A percentile compares a stretch with the other conserved stretches of the same genome.
These are phyloP conservation scores for Goniozus legneri DNA, from an alignment of 1,140 invertebrate species.

Conservation along the genomic window DNA sequence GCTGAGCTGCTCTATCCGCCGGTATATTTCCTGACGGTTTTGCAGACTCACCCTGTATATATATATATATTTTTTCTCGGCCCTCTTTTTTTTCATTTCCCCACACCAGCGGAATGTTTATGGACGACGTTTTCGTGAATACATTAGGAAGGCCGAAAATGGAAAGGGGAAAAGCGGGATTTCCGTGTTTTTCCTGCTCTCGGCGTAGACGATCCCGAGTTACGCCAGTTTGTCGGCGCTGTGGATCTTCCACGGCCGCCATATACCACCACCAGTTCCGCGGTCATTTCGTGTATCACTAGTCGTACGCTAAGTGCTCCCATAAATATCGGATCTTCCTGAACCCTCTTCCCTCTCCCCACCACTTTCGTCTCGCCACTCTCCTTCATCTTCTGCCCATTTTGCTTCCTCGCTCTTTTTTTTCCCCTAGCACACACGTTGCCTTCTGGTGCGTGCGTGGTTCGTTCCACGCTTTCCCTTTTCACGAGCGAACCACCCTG, in stretches of 20 bases:
- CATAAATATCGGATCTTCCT: slow-evolving; percentile 41
- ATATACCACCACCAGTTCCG: not conserved
- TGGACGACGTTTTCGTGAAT: too few relatives aligned
- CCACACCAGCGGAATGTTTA: too few relatives aligned
- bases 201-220: not conserved
- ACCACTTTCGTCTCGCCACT: slow-evolving; percentile 1
- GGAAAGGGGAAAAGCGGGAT: too few relatives aligned
- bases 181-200: not conserved
- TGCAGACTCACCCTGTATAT: too few relatives aligned
- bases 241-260: not conserved
- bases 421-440: not conserved
- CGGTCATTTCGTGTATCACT: slow-evolving; percentile 29
- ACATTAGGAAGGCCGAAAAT: too few relatives aligned
- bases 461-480: slow-evolving; percentile 2
- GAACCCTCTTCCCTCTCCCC: slow-evolving; percentile 20
- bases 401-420: not conserved
- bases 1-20: too few relatives aligned
- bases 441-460: not conserved
- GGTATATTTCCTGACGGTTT: too few relatives aligned
- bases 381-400: slow-evolving; percentile 5
- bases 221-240: too few relatives aligned
- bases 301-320: slow-evolving; percentile 36
- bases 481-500: not conserved
- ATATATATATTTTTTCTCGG: too few relatives aligned
- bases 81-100: too few relatives aligned